Evolutionary conservation across 1,140 invertebrate species (phyloP), one percentile per base, ranked within the genome.

Genomic region (Venturia canescens): DNA sequence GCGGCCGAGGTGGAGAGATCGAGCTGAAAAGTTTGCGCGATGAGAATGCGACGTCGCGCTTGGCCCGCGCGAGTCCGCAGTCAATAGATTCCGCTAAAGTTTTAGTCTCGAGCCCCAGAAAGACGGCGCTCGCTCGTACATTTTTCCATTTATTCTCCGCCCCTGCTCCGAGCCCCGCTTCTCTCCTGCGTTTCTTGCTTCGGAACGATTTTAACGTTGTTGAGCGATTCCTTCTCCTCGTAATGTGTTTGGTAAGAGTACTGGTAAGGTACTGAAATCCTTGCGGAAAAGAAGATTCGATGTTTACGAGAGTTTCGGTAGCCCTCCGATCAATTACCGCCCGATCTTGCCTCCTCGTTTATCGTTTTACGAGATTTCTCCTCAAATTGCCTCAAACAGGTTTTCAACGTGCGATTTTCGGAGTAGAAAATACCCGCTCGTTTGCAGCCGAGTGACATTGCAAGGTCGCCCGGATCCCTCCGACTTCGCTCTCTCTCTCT

Each of bases 31-130:
- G 75, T 77, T 77, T 77, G 50, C 48, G 13, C 75, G 60, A 77
- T 63, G 72, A 48, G 72, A 76, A 38, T n/a, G n/a, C 50, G 72
- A 66, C 57, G 60, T 66, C 18, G 75, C 48, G 44, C 75, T 66
- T 60, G 26, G 57, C n/a, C 29, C 60, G 57, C n/a, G 18, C 60
- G n/a, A 13, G 7, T 16, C 75, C 75, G 31, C 13, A 66, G 75
- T 77, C 31, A 77, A 77, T 77, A 77, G 60, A 77, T 77, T 77
- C 66, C 60, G 9, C 53, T 16, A 63, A 77, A 77, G 53, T 77
- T 77, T 77, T 77, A 15, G 57, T 77, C 29, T 6, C 75, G 71
- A 18, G 66, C 66, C 31, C 44, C 3, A 18, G 16, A 53, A 23
- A 26, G 15, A 18, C 44, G n/a, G 44, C 48, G 44, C 69, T 44